phyloP scores from a whole-genome alignment of 2,888 invertebrate species.

The Drosophila mercatorum region DNA sequence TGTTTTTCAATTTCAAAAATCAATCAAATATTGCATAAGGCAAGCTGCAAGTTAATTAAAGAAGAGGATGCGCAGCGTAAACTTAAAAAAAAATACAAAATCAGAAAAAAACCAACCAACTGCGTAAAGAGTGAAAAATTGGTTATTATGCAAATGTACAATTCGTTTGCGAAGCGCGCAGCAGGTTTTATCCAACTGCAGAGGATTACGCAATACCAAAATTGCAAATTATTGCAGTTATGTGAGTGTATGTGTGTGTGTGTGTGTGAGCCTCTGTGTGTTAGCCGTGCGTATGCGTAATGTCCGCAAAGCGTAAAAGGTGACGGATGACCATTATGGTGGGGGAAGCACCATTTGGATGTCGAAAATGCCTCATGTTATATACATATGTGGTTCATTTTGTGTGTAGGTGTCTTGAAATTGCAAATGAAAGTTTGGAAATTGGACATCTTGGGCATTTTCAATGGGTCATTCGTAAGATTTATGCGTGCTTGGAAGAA shows the following conservation, averaged over 20 bases:
- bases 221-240: constrained; percentile 67
- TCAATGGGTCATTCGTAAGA: constrained; percentile 46
- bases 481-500: constrained; percentile 51
- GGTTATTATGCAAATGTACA: constrained; percentile 71
- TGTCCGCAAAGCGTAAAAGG: constrained; percentile 52
- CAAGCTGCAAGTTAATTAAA: constrained; percentile 29
- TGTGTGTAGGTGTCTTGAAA: constrained; percentile 26
- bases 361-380: constrained; percentile 50
- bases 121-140: constrained; percentile 53
- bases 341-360: constrained; percentile 11
- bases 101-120: constrained; percentile 2
- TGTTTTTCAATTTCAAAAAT: background rate
- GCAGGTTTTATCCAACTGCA: constrained; percentile 62
- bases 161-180: constrained; percentile 52
- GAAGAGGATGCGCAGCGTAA: constrained; percentile 43
- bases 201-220: constrained; percentile 72
- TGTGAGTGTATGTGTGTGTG: background rate
- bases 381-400: constrained; percentile 17
- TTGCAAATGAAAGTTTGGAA: constrained; percentile 62
- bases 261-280: constrained; percentile 1
- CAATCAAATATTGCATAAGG: constrained; percentile 37
- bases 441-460: constrained; percentile 44
- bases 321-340: constrained; percentile 34
- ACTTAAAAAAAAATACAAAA: constrained; percentile 25
- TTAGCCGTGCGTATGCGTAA: constrained; percentile 70